Evolutionary conservation across 2,113 vertebrate genomes (phyloP).

Genomic region (Uria lomvia): DNA sequence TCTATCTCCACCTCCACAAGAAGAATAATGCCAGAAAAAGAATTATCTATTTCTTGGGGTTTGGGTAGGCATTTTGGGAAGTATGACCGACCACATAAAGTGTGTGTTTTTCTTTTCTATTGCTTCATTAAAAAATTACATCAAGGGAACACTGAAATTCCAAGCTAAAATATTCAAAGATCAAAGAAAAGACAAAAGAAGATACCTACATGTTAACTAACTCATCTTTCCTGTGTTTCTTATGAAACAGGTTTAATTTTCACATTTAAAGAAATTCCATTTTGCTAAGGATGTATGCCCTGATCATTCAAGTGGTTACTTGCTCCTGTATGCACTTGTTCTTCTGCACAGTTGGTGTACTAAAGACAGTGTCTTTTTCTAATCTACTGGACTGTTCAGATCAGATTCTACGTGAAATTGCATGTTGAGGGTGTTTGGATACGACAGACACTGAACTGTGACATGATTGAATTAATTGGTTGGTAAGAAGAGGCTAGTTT

Average conservation of each 20-base stretch:
- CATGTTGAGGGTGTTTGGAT: neutral
- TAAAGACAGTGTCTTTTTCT: neutral
- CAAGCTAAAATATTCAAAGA: neutral
- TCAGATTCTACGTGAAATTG: neutral
- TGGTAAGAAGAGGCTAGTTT: neutral
- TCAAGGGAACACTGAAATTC: neutral
- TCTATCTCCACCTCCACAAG: neutral
- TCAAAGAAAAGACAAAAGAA: neutral
- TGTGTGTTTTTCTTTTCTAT: fast-evolving
- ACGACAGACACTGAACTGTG: neutral
- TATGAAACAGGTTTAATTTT: neutral
- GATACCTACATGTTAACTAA: neutral
- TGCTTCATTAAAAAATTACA: neutral
- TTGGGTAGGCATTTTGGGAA: neutral
- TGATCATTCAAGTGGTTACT: neutral
- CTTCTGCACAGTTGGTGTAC: neutral
- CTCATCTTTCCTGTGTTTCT: neutral
- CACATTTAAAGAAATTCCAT: neutral
- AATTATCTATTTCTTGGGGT: neutral
- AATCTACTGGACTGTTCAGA: neutral
- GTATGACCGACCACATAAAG: neutral
- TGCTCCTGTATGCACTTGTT: neutral
- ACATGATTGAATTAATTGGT: neutral
- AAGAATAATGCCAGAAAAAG: neutral
- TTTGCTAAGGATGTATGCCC: neutral